Conservation (phyloP, 2,888 invertebrate genomes). For the Cephus spinipes region DNA sequence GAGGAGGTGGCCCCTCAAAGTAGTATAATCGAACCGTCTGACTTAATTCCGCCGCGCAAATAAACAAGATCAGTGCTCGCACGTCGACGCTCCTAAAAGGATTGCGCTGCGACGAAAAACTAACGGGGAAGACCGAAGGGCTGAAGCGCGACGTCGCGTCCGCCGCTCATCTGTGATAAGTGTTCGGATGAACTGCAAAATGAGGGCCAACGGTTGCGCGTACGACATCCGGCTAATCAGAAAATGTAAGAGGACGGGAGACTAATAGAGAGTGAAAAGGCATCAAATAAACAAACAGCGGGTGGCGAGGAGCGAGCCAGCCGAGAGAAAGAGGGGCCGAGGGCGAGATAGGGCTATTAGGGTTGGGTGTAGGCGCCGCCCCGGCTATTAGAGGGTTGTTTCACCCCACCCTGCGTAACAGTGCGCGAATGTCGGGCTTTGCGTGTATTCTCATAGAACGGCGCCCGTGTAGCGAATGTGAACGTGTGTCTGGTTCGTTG, state of each 20-base stretch:
- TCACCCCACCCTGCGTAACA: slow-evolving; percentile 45
- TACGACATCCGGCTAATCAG: slow-evolving; percentile 64
- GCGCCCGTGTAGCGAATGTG: slow-evolving; percentile 29
- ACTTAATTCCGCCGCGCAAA: no score
- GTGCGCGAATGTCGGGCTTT: slow-evolving; percentile 19
- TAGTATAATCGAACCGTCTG: no score
- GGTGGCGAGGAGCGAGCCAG: slow-evolving; percentile 32
- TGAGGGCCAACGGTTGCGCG: slow-evolving; percentile 46
- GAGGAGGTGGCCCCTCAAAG: no score
- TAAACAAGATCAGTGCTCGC: no score
- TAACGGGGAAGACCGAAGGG: no score
- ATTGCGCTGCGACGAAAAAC: no score
- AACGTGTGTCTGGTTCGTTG: slow-evolving; percentile 41
- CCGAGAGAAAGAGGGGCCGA: slow-evolving; percentile 41
- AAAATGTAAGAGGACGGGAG: slow-evolving; percentile 64
- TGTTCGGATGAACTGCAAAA: neutral
- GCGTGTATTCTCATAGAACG: slow-evolving; percentile 26
- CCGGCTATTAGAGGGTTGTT: slow-evolving; percentile 67
- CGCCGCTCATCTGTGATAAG: neutral
- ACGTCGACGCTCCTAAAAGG: no score
- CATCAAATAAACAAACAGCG: slow-evolving; percentile 66
- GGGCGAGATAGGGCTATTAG: slow-evolving; percentile 66
- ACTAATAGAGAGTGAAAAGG: slow-evolving; percentile 67
- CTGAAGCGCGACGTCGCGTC: no score
- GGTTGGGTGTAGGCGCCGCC: slow-evolving; percentile 66